Conservation (phyloP, 2,888 invertebrate species). For the Prosapia bicincta region DNA sequence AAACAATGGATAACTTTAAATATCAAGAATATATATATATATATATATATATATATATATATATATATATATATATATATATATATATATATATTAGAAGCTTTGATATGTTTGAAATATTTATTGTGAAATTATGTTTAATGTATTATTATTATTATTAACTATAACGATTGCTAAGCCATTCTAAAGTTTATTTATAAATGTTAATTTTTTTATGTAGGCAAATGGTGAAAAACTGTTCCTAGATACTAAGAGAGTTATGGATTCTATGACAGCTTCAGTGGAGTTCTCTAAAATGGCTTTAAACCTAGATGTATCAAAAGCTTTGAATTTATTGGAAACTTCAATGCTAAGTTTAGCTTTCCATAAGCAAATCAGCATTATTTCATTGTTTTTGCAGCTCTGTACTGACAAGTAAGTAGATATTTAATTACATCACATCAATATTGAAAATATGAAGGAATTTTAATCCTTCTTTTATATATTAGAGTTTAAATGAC, state of each 20-base stretch:
- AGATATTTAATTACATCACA: background rate
- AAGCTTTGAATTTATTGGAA: constrained; percentile 26
- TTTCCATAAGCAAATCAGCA: constrained; percentile 21
- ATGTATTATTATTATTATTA: too few relatives aligned
- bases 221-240: constrained; percentile 23
- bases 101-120: too few relatives aligned
- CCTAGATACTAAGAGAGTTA: constrained; percentile 10
- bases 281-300: constrained; percentile 24
- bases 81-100: too few relatives aligned
- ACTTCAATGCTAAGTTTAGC: constrained; percentile 27
- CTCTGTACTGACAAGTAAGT: constrained; percentile 9
- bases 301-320: constrained; percentile 11
- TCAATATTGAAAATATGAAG: too few relatives aligned
- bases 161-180: too few relatives aligned
- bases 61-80: background rate
- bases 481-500: too few relatives aligned
- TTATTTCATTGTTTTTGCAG: constrained; percentile 6
- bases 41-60: background rate
- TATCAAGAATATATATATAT: too few relatives aligned
- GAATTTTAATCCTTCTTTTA: too few relatives aligned
- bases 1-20: too few relatives aligned
- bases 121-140: too few relatives aligned
- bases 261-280: constrained; percentile 29
- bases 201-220: constrained; percentile 19
- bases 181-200: too few relatives aligned